Evolutionary conservation across 2,888 invertebrate species (phyloP).

Genomic region (Steinernema carpocapsae): DNA sequence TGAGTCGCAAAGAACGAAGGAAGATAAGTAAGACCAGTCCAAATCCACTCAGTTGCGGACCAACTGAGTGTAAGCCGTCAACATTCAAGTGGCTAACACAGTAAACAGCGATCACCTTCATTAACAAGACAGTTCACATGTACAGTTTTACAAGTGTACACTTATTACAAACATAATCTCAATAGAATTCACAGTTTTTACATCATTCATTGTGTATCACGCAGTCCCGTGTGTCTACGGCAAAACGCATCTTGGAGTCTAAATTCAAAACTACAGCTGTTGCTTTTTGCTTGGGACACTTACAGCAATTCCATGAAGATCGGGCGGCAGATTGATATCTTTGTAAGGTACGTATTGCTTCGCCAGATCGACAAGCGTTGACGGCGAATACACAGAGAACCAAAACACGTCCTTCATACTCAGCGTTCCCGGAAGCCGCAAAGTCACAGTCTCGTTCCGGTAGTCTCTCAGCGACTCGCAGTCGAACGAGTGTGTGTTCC

Average conservation of each 20-base stretch:
- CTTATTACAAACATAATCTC: constrained; percentile 30
- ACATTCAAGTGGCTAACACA: constrained; percentile 7
- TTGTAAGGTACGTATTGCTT: constrained; percentile 58
- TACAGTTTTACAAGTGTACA: background rate
- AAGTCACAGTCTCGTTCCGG: constrained; percentile 59
- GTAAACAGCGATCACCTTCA: background rate
- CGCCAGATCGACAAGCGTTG: background rate
- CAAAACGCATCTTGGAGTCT: constrained; percentile 46
- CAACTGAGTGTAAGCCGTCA: background rate
- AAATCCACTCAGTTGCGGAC: too few species aligned
- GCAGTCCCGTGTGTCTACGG: constrained; percentile 28
- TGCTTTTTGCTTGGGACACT: constrained; percentile 33
- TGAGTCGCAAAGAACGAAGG: too few species aligned
- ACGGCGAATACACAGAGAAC: constrained; percentile 63
- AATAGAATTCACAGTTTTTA: background rate
- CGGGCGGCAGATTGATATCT: constrained; percentile 65
- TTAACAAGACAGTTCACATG: background rate
- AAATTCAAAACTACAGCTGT: background rate
- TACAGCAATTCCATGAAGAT: constrained; percentile 60
- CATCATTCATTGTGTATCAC: constrained; percentile 1
- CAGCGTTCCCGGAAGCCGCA: constrained; percentile 64
- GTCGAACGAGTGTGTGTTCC: constrained; percentile 51
- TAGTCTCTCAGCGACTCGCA: constrained; percentile 65
- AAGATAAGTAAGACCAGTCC: too few species aligned
- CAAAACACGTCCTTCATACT: constrained; percentile 64